A percentile compares a stretch with the other conserved stretches of the same genome.
phyloP scores from a whole-genome alignment of 2,888 invertebrate species.

The Ischnus inquisitorius region DNA sequence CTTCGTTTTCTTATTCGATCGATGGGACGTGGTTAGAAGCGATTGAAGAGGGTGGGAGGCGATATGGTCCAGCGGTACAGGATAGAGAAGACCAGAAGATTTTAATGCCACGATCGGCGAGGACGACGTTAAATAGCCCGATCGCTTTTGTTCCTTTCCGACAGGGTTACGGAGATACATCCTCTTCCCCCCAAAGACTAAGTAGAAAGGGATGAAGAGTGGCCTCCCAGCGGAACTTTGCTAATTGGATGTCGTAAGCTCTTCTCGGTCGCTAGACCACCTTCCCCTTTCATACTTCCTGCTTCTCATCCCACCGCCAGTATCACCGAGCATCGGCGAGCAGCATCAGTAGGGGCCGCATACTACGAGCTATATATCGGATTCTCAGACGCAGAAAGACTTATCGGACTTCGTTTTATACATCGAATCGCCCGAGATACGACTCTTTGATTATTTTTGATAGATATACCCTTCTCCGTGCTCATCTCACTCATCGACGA shows the following conservation, averaged over 20 bases:
- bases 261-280: constrained; percentile 51
- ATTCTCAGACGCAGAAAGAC: background rate
- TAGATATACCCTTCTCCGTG: background rate
- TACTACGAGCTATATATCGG: constrained; percentile 1
- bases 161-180: constrained; percentile 19
- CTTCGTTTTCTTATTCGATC: constrained; percentile 20
- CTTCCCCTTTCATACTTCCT: constrained; percentile 38
- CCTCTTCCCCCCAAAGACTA: background rate
- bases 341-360: constrained; percentile 8
- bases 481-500: background rate
- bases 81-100: constrained; percentile 36
- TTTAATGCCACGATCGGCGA: constrained; percentile 57
- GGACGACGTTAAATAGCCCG: constrained; percentile 63
- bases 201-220: constrained; percentile 30
- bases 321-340: background rate
- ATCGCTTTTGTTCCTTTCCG: constrained; percentile 58
- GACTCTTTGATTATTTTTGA: background rate
- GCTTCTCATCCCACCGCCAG: constrained; percentile 1
- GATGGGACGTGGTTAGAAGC: constrained; percentile 3
- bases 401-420: background rate
- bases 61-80: constrained; percentile 49
- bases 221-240: constrained; percentile 57
- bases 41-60: constrained; percentile 13
- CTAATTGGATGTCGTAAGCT: constrained; percentile 71
- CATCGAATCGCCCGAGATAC: background rate